These are phyloP conservation scores for Dastarcus helophoroides DNA, from an alignment of 2,888 invertebrate genomes.

Conservation along the genomic window DNA sequence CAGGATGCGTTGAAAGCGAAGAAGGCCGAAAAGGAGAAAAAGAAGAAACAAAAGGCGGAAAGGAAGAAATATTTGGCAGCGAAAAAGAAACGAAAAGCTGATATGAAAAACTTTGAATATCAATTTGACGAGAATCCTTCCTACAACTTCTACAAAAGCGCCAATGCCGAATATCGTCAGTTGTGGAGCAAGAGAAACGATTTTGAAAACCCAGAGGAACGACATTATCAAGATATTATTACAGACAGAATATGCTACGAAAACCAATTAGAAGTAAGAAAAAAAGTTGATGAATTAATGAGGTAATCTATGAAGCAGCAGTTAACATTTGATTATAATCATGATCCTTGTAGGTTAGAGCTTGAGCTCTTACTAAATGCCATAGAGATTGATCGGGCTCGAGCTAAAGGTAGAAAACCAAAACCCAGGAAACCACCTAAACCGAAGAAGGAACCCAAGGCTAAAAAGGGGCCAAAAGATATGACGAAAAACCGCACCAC, in stretches of 20 bases:
- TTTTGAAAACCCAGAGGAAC: constrained; percentile 45
- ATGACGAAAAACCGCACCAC: constrained; percentile 47
- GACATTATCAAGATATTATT: constrained; percentile 52
- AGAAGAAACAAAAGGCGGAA: constrained; percentile 21
- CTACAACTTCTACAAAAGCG: constrained; percentile 29
- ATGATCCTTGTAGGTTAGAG: constrained; percentile 14
- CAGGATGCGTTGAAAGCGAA: constrained; percentile 26
- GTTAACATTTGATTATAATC: not conserved
- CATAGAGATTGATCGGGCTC: constrained; percentile 8
- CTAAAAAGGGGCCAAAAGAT: constrained; percentile 47
- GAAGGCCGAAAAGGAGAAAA: constrained; percentile 35
- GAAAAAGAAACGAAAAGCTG: constrained; percentile 15
- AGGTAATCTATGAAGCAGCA: constrained; percentile 21
- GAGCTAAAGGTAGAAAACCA: constrained; percentile 22
- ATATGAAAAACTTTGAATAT: constrained; percentile 15
- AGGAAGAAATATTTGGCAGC: constrained; percentile 24
- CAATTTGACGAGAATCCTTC: constrained; percentile 12
- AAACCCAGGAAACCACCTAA: constrained; percentile 25
- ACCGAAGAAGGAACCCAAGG: constrained; percentile 25
- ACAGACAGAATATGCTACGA: constrained; percentile 52
- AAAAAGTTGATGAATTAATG: constrained; percentile 59
- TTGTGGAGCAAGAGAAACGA: constrained; percentile 41
- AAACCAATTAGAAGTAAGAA: constrained; percentile 53
- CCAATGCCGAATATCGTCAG: constrained; percentile 38
- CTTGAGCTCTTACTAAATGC: constrained; percentile 16